Conservation (phyloP, 2,113 vertebrate genomes). For the Protomyctophum bolini region DNA sequence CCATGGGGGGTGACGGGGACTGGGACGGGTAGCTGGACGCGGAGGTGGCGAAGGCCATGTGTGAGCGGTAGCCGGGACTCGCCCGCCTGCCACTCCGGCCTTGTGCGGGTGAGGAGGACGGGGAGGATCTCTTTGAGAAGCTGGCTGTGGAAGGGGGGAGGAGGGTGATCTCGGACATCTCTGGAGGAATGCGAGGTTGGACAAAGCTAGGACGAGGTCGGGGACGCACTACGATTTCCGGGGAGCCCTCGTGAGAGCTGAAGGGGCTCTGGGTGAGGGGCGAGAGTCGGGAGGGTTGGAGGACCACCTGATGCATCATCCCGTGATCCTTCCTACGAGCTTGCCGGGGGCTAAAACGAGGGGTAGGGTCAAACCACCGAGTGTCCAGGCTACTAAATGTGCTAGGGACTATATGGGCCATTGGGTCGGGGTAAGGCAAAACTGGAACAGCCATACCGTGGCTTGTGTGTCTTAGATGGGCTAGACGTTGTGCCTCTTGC, state of each 20-base stretch:
- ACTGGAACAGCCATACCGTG: slow-evolving; percentile 96
- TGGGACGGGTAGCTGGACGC: slow-evolving; percentile 89
- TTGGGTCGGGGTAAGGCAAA: slow-evolving; percentile 97
- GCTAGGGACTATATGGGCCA: slow-evolving; percentile 89
- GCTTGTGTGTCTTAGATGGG: slow-evolving; percentile 98
- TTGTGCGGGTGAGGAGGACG: slow-evolving; percentile 91
- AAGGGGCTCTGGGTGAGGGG: slow-evolving; percentile 97
- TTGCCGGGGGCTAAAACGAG: slow-evolving; percentile 94
- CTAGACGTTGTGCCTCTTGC: slow-evolving; percentile 93
- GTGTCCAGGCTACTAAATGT: slow-evolving; percentile 94
- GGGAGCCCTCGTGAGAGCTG: slow-evolving; percentile 92
- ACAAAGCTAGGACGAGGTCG: slow-evolving; percentile 90
- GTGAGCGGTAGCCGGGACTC: slow-evolving; percentile 81
- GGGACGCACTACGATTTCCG: slow-evolving; percentile 91
- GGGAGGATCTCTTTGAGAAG: slow-evolving; percentile 95
- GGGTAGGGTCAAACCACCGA: slow-evolving; percentile 94
- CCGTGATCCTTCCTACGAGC: slow-evolving; percentile 91
- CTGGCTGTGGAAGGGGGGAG: slow-evolving; percentile 91
- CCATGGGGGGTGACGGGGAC: slow-evolving; percentile 85
- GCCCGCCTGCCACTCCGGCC: slow-evolving; percentile 88
- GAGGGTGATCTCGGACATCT: slow-evolving; percentile 95
- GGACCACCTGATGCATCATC: slow-evolving; percentile 97
- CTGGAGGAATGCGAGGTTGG: slow-evolving; percentile 83
- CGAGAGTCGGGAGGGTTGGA: slow-evolving; percentile 96
- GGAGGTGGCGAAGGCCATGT: slow-evolving; percentile 89